These are phyloP conservation scores for Saccostrea glomerata DNA, from an alignment of 1,140 invertebrate species.

Conservation along the genomic window DNA sequence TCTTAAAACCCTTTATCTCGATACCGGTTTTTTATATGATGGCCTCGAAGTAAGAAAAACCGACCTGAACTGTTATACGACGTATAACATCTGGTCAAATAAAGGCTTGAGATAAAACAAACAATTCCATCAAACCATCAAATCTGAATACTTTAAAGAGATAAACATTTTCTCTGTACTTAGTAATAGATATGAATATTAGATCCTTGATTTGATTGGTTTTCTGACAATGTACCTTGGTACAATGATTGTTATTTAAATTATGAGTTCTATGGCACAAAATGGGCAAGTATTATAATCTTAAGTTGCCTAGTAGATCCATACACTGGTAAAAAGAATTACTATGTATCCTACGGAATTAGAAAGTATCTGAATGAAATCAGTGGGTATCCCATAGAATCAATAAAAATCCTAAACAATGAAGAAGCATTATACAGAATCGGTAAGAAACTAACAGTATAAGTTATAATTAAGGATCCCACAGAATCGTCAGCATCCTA, in stretches of 20 bases:
- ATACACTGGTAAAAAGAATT: neutral
- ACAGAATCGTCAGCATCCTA: no score
- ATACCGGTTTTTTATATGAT: neutral
- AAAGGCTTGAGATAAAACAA: neutral
- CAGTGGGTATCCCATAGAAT: no score
- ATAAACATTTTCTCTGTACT: conserved; percentile 32
- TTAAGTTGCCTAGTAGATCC: neutral
- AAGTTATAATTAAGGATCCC: no score
- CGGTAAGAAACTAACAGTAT: no score
- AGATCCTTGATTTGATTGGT: neutral
- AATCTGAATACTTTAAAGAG: conserved; percentile 4
- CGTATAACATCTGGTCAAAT: conserved; percentile 26
- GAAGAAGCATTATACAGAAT: no score
- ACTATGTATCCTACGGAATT: no score
- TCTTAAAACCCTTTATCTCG: neutral
- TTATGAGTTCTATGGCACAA: neutral
- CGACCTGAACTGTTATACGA: neutral
- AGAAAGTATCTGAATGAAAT: no score
- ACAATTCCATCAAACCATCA: neutral
- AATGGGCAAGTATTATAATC: neutral
- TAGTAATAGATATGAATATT: conserved; percentile 5
- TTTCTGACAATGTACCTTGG: neutral
- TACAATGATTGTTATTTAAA: neutral
- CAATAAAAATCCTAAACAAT: no score
- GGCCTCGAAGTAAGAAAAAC: neutral